Conservation (phyloP, 2,113 vertebrate genomes). For the Sander vitreus region DNA sequence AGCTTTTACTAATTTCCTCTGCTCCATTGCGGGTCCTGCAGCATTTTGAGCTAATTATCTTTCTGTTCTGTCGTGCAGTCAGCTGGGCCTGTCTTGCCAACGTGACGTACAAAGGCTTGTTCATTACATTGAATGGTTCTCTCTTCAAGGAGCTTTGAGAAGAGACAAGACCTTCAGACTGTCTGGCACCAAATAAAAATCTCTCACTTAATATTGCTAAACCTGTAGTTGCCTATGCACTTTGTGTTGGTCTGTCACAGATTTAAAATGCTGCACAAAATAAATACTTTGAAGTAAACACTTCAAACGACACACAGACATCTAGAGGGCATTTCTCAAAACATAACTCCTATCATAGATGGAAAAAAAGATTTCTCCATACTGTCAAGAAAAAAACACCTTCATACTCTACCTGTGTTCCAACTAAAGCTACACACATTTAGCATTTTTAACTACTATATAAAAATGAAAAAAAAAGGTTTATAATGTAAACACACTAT, state of each 20-base stretch:
- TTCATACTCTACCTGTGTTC: neutral
- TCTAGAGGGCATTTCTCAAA: neutral
- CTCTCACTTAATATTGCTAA: slow-evolving; percentile 45
- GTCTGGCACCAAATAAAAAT: slow-evolving; percentile 64
- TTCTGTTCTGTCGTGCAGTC: slow-evolving; percentile 47
- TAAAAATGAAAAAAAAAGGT: neutral
- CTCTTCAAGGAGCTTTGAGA: slow-evolving; percentile 53
- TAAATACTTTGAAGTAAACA: slow-evolving; percentile 28
- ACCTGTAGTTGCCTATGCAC: slow-evolving; percentile 5
- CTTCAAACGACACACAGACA: neutral
- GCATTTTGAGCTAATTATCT: slow-evolving; percentile 61
- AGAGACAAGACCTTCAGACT: slow-evolving; percentile 66
- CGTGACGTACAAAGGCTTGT: slow-evolving; percentile 56
- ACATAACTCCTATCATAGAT: neutral
- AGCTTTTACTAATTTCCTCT: slow-evolving; percentile 52
- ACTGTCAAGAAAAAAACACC: neutral
- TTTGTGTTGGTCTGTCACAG: neutral
- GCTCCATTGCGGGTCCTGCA: slow-evolving; percentile 17
- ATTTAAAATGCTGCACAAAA: slow-evolving; percentile 12
- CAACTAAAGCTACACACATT: neutral
- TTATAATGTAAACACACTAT: neutral
- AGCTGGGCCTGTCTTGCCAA: slow-evolving; percentile 39
- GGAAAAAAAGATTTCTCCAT: neutral
- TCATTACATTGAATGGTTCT: slow-evolving; percentile 61
- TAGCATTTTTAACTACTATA: neutral